Evolutionary conservation across 2,113 vertebrate species (phyloP).

Genomic region (Hippocampus mohnikei): DNA sequence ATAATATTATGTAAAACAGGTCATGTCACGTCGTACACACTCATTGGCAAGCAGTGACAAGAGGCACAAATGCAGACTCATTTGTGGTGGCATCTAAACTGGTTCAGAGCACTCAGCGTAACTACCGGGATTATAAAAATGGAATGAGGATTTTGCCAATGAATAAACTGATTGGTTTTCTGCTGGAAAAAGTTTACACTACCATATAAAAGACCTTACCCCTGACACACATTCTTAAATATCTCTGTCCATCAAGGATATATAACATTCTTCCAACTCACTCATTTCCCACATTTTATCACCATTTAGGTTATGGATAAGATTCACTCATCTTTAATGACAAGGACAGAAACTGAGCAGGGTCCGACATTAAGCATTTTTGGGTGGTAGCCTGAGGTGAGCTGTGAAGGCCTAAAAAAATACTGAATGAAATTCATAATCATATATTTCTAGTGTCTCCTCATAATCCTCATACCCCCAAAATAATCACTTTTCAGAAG

Average conservation of each 20-base stretch:
- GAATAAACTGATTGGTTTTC: conserved; percentile 43
- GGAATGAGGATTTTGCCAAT: conserved; percentile 43
- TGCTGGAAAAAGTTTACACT: conserved; percentile 21
- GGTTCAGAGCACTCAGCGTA: conserved; percentile 33
- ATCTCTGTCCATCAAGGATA: conserved; percentile 13
- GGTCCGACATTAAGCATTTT: no score
- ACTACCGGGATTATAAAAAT: conserved; percentile 37
- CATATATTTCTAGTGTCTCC: no score
- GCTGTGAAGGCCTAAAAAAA: no score
- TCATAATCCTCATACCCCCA: no score
- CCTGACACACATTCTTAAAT: not conserved
- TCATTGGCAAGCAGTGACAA: conserved; percentile 23
- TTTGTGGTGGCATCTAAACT: conserved; percentile 29
- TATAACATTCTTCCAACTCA: conserved; percentile 28
- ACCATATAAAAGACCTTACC: conserved; percentile 10
- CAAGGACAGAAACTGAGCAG: conserved; percentile 23
- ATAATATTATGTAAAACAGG: conserved; percentile 2
- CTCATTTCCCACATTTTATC: conserved; percentile 19
- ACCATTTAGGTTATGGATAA: not conserved
- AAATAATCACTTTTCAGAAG: no score
- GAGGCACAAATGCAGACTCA: conserved; percentile 13
- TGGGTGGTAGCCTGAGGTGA: no score
- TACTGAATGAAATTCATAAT: no score
- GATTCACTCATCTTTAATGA: conserved; percentile 24
- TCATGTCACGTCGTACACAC: conserved; percentile 15